Conservation (phyloP, 2,888 invertebrate species). For the Choreutis nemorana region DNA sequence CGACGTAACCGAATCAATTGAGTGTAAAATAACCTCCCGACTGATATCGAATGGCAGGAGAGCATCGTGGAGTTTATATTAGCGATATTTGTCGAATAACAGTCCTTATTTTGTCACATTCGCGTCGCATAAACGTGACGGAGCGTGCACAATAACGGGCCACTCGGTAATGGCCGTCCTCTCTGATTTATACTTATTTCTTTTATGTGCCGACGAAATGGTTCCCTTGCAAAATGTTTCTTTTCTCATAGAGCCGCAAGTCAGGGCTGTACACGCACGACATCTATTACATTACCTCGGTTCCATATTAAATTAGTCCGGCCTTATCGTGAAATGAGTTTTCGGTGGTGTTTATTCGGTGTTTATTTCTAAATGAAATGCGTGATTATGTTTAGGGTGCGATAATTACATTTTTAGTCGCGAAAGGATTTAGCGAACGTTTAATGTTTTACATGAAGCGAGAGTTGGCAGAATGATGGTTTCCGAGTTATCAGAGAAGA, state of each 20-base stretch:
- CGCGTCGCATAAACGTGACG: conserved; percentile 46
- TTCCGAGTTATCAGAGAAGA: no score
- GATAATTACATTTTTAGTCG: background rate
- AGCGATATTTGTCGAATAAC: conserved; percentile 39
- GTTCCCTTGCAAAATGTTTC: conserved; percentile 44
- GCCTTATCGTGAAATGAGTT: no score
- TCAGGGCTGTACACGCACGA: conserved; percentile 22
- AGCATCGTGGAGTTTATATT: conserved; percentile 16
- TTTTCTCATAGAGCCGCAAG: conserved; percentile 29
- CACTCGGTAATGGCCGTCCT: conserved; percentile 46
- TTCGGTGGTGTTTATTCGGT: conserved; percentile 16
- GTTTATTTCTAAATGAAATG: conserved; percentile 11
- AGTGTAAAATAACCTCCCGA: no score
- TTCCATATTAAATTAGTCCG: conserved; percentile 36
- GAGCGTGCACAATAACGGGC: conserved; percentile 47
- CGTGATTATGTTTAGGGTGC: background rate
- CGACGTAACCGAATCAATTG: no score
- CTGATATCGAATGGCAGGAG: no score
- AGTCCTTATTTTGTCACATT: conserved; percentile 53
- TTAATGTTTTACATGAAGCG: no score
- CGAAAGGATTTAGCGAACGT: no score
- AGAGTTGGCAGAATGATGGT: no score
- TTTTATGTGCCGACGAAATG: conserved; percentile 55
- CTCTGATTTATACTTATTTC: conserved; percentile 60
- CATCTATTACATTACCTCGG: conserved; percentile 29